Evolutionary conservation across 2,113 vertebrate genomes (phyloP), one percentile per base, ranked within the genome.

Genomic region (Centropus unirufus): DNA sequence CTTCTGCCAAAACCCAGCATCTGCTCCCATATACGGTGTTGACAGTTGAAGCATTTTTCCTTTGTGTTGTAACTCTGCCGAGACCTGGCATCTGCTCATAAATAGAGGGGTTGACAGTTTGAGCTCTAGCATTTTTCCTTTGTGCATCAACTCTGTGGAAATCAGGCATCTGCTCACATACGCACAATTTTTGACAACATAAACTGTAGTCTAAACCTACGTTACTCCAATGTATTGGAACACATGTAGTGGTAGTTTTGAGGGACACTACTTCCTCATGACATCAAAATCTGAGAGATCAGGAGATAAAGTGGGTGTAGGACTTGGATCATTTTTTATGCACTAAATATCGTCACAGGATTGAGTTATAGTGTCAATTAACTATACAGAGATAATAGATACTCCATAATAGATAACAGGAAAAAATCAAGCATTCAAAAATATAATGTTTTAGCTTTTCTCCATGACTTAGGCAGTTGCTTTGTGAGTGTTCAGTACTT

Each of bases 91-190:
- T 95, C 96, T 97, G 95, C 73, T 97, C 94, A 51, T 76, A 77
- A 84, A 89, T 66, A 93, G 90, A 97, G 93, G 96, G 95, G 95
- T 92, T 96, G 96, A 93, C 97, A 97, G 94, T 92, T 84, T 69
- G 94, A 95, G 93, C 76, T 96, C 78, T 83, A 93, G 84, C 91
- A 91, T 87, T 96, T 94, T 91, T 87, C 84, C 76, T 93, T 96
- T 95, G 89, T 96, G 92, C 94, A 95, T 90, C 95, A 94, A 84
- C 36, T 81, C 68, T 55, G 76, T 93, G 63, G 93, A 95, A 97
- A 90, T 66, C 79, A 93, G 95, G 90, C 84, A 76, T 94, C 96
- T 95, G 93, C 76, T 95, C 92, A 44, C 66, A 70, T 36, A 36
- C 81, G 91, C 84, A 73, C 88, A 94, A 59, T 62, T 92, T 96